phyloP scores from a whole-genome alignment of 2,888 invertebrate genomes.

The Andricus curvator region DNA sequence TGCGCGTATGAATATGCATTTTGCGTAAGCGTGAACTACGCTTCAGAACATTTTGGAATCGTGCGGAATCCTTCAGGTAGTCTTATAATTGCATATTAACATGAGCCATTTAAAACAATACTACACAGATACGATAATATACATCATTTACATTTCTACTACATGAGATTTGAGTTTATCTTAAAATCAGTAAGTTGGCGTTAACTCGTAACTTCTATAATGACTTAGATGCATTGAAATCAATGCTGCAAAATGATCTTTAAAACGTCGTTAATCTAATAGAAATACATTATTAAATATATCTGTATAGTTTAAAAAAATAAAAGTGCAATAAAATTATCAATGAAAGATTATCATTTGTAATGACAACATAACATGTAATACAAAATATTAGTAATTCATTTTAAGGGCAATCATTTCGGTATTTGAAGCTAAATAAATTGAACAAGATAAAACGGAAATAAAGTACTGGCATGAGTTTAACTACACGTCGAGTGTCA shows the following conservation, averaged over 20 bases:
- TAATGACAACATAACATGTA: slow-evolving; percentile 1
- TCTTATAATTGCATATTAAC: slow-evolving; percentile 37
- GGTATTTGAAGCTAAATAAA: not conserved
- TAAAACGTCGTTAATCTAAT: not conserved
- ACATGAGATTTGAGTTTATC: not conserved
- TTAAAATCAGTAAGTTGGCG: not conserved
- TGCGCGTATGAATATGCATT: slow-evolving; percentile 45
- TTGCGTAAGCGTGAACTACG: slow-evolving; percentile 51
- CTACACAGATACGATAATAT: slow-evolving; percentile 19
- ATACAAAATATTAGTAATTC: not conserved
- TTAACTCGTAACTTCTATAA: slow-evolving; percentile 1
- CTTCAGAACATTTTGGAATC: slow-evolving; percentile 33
- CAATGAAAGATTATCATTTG: not conserved
- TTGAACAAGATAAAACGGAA: not conserved
- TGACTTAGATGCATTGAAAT: slow-evolving; percentile 38
- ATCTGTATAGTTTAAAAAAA: slow-evolving; percentile 5
- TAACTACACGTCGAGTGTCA: no score
- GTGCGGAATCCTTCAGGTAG: slow-evolving; percentile 19
- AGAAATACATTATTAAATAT: slow-evolving; percentile 4
- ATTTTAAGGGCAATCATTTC: not conserved
- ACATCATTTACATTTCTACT: slow-evolving; percentile 26
- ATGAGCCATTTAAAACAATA: slow-evolving; percentile 25
- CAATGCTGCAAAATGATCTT: slow-evolving; percentile 13
- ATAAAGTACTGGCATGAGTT: not conserved
- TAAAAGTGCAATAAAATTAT: not conserved